phyloP scores from a whole-genome alignment of 2,797 vertebrate species.

The Sitta carolinensis region DNA sequence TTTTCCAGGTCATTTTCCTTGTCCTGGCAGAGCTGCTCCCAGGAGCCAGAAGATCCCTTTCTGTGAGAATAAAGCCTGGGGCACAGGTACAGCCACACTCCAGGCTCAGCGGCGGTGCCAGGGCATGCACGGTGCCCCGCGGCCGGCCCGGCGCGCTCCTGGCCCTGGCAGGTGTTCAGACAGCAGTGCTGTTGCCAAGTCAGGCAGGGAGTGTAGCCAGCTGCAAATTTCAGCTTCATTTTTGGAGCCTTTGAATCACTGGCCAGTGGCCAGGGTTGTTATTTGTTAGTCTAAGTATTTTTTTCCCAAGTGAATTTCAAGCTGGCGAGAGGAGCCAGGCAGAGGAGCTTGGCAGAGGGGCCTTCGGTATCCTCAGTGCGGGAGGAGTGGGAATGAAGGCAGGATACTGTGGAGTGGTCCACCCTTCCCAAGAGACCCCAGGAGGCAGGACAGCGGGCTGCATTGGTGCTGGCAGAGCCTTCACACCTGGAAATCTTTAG shows the following conservation, averaged over 20 bases:
- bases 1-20: neutral
- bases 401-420: neutral
- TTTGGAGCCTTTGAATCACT: constrained; percentile 58
- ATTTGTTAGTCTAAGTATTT: constrained; percentile 39
- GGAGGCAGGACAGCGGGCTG: neutral
- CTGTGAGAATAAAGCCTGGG: neutral
- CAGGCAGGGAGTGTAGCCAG: constrained; percentile 40
- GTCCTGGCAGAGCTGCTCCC: neutral
- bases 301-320: constrained; percentile 57
- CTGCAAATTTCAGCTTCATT: constrained; percentile 40
- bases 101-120: neutral
- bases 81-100: neutral
- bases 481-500: neutral
- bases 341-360: neutral
- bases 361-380: rapidly evolving
- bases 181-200: neutral
- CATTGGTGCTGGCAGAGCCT: neutral
- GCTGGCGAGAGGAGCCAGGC: neutral
- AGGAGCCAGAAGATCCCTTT: neutral
- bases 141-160: neutral
- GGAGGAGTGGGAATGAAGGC: neutral
- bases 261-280: constrained; percentile 29
- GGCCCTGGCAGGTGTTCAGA: constrained; percentile 48
- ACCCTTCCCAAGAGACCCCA: neutral
- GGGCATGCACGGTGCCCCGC: neutral